Conservation (phyloP, 2,797 vertebrate species). For the Anabacerthia variegaticeps region DNA sequence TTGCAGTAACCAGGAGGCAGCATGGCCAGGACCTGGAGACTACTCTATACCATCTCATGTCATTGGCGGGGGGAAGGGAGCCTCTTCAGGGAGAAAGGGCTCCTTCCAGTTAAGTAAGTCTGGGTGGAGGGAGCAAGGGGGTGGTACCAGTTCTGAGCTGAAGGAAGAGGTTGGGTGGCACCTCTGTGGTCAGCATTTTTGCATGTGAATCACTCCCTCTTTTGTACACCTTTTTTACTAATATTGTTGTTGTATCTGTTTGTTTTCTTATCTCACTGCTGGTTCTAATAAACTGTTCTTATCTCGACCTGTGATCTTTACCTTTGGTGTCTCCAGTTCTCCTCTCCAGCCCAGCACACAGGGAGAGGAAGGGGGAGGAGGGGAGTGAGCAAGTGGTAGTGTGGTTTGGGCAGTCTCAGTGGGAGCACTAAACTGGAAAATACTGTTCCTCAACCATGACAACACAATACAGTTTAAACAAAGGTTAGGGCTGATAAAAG, state of each 20-base stretch:
- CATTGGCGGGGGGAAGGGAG: neutral
- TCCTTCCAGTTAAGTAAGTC: neutral
- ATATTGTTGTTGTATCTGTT: neutral
- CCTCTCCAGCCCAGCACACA: neutral
- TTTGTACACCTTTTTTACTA: neutral
- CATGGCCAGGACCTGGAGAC: neutral
- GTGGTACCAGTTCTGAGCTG: no score
- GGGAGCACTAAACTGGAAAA: neutral
- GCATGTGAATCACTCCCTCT: neutral
- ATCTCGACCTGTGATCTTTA: rapidly evolving
- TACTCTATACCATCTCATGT: neutral
- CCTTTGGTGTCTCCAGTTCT: neutral
- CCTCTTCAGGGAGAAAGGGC: neutral
- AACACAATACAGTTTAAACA: neutral
- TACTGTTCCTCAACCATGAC: neutral
- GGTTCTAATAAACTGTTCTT: neutral
- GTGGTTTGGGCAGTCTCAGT: neutral
- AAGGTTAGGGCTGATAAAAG: neutral
- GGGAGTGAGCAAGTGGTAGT: neutral
- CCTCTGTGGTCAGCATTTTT: neutral
- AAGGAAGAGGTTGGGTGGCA: neutral
- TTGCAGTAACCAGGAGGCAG: neutral
- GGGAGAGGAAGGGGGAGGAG: neutral
- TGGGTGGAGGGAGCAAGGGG: neutral
- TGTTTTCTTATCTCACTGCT: neutral